Conservation (phyloP, 1,140 invertebrate species). For the Zaprionus tsacasi region DNA sequence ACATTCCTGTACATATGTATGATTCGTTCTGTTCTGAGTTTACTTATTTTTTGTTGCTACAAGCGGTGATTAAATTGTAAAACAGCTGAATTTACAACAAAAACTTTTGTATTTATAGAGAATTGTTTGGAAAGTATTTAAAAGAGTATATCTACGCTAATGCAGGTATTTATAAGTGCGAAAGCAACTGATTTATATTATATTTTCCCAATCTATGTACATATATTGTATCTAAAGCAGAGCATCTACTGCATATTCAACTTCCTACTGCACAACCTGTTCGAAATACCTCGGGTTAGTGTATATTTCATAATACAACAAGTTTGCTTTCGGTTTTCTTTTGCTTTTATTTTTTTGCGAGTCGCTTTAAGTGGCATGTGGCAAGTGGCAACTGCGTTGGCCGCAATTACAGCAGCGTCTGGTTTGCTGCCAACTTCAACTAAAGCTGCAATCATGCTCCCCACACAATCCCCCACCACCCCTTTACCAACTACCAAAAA, state of each 20-base stretch:
- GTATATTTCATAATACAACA: background rate
- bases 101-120: background rate
- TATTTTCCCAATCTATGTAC: no score
- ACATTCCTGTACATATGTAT: background rate
- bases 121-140: background rate
- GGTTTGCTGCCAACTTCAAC: constrained; percentile 37
- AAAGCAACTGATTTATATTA: no score
- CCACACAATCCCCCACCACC: background rate
- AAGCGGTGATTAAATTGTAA: no score
- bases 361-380: constrained; percentile 38
- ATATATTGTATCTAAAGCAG: background rate
- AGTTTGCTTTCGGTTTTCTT: constrained; percentile 28
- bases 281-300: background rate
- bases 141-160: background rate
- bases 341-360: constrained; percentile 16
- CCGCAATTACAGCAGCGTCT: constrained; percentile 55
- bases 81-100: background rate
- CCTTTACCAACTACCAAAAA: background rate
- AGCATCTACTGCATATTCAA: background rate
- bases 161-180: background rate
- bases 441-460: background rate
- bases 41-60: background rate
- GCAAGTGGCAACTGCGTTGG: constrained; percentile 31
- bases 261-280: background rate
- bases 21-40: no score